These are phyloP conservation scores for Astropecten irregularis DNA, from an alignment of 53 echinoderm and acorn worm genomes.

Conservation along the genomic window DNA sequence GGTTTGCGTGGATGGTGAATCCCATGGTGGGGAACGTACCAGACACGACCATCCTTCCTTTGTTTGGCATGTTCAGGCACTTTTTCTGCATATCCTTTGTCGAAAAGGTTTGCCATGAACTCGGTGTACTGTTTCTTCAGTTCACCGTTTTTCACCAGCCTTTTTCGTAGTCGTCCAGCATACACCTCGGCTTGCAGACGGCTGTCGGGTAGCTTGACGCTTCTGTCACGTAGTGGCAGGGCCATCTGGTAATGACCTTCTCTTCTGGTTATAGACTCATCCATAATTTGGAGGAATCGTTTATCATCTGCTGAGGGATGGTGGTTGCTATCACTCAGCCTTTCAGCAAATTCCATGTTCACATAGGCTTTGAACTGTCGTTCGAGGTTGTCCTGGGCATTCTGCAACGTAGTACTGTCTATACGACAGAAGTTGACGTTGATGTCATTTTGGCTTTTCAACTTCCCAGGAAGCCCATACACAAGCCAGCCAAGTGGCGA, in stretches of 20 bases:
- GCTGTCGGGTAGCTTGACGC: slow-evolving; percentile 45
- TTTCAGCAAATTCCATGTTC: slow-evolving; percentile 59
- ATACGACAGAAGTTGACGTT: slow-evolving; percentile 47
- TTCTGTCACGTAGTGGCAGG: slow-evolving; percentile 63
- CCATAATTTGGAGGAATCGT: slow-evolving; percentile 61
- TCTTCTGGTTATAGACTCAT: slow-evolving; percentile 39
- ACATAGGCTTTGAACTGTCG: slow-evolving; percentile 46
- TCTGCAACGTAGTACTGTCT: slow-evolving; percentile 4
- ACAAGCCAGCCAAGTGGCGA: slow-evolving; percentile 67
- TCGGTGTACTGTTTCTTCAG: slow-evolving; percentile 45
- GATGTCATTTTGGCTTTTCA: slow-evolving; percentile 19
- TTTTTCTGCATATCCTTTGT: slow-evolving; percentile 61
- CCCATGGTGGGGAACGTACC: slow-evolving; percentile 61
- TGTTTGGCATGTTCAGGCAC: not conserved
- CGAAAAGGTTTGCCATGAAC: slow-evolving; percentile 44
- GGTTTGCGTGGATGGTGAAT: slow-evolving; percentile 47
- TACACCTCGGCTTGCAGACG: slow-evolving; percentile 44
- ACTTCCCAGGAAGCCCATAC: slow-evolving; percentile 28
- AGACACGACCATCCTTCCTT: slow-evolving; percentile 11
- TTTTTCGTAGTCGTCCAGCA: slow-evolving; percentile 35
- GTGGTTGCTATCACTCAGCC: slow-evolving; percentile 32
- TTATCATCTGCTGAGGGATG: slow-evolving; percentile 62
- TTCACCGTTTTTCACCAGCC: slow-evolving; percentile 24
- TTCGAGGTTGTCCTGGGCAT: slow-evolving; percentile 31
- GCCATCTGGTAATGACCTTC: slow-evolving; percentile 49